Evolutionary conservation across 37 sponge, comb jelly and placozoan genomes (phyloP), one percentile per base, ranked within the genome.

Genomic region (Ephydatia muelleri): DNA sequence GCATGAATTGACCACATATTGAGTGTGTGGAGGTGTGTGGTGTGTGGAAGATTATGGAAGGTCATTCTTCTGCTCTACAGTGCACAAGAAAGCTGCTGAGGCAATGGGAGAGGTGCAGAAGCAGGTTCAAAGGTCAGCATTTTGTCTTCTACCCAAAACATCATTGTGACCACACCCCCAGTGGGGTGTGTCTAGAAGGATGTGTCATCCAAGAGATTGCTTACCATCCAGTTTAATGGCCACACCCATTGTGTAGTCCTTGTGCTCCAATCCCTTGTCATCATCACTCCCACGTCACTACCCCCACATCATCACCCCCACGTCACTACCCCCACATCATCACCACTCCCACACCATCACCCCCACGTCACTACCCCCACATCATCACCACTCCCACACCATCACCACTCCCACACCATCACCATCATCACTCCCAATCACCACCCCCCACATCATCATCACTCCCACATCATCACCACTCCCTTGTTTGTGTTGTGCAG

Each of bases 71-170:
- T 35, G 25, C 6, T 73, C 64, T 14, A 30, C 38, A 69, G 90
- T 76, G 31, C 67, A 89, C 38, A 32, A 81, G 38, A 79, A 85
- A 37, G 95, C 95, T 28, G 38, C 65, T 2, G 72, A 65, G 25
- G 57, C 79, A 47, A 88, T 90, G 5, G 81, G 79, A 22, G 72
- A 79, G 29, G 87, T 95, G 4, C 68, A 95, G 75, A 79, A 32
- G 0, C n/a, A 84, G 66, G 90, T 89, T 16, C 49, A 88, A 31
- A 82, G 81, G 93, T 93, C 38, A 85, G 88, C 26, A n/a, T 22
- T 6, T 5, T 32, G 33, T 67, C 9, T 11, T 14, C 25, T 26
- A 57, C 16, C 13, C 19, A 74, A 74, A n/a, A n/a, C n/a, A n/a
- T n/a, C n/a, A n/a, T n/a, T n/a, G n/a, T n/a, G n/a, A n/a, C n/a